Conservation (phyloP, 2,888 invertebrate genomes). For the Cosmopolites sordidus region DNA sequence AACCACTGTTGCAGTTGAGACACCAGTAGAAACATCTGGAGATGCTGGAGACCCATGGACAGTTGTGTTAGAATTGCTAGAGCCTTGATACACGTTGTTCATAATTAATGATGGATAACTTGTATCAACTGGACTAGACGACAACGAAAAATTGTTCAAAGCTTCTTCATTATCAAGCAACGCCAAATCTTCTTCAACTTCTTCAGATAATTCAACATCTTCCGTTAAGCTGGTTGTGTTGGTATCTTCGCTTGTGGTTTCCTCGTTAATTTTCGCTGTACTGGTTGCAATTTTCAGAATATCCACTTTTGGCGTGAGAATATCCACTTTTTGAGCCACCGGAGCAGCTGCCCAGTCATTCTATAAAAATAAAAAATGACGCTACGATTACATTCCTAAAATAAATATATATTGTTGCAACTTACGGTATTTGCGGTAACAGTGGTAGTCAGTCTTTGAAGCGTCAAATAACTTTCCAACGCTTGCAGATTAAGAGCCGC, state of each 20-base stretch:
- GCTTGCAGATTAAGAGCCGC: conserved; percentile 82
- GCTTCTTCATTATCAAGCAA: conserved; percentile 69
- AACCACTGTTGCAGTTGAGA: conserved; percentile 45
- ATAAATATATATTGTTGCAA: no score
- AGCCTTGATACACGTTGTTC: conserved; percentile 61
- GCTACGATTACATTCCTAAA: no score
- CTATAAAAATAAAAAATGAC: conserved; percentile 9
- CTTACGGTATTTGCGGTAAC: conserved; percentile 52
- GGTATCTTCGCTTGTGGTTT: conserved; percentile 38
- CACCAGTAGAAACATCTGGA: conserved; percentile 43
- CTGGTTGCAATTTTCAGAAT: conserved; percentile 61
- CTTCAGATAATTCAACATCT: conserved; percentile 65
- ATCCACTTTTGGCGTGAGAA: conserved; percentile 53
- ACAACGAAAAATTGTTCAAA: conserved; percentile 54
- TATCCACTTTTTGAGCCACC: conserved; percentile 33
- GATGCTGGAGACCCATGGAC: conserved; percentile 49
- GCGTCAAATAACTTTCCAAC: conserved; percentile 77
- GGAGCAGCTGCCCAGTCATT: conserved; percentile 14
- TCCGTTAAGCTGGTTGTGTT: conserved; percentile 49
- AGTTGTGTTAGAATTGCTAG: conserved; percentile 50
- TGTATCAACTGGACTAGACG: conserved; percentile 60
- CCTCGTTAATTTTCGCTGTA: conserved; percentile 45
- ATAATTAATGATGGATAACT: conserved; percentile 67
- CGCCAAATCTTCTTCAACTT: conserved; percentile 70
- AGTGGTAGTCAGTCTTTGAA: conserved; percentile 72